A percentile compares a stretch with the other conserved stretches of the same genome.
Evolutionary conservation across 1,140 invertebrate genomes (phyloP).

Genomic region (Ylistrum balloti): DNA sequence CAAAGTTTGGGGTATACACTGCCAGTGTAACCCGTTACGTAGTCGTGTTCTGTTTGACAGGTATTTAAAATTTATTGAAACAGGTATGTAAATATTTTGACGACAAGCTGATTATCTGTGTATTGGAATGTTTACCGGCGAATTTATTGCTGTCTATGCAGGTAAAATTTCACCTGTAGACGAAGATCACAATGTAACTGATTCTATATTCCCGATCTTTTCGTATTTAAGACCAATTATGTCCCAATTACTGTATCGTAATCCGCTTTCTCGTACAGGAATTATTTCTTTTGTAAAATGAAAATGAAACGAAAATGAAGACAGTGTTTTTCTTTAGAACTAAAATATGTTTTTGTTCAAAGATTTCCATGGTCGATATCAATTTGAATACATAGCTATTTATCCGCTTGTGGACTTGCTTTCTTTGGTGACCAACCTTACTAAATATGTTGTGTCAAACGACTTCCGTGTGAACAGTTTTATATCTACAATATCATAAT

Average conservation of each 20-base stretch:
- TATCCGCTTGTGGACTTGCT: neutral
- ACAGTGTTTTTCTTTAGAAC: neutral
- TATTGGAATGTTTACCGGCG: conserved; percentile 4
- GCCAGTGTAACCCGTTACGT: neutral
- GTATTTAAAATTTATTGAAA: conserved; percentile 29
- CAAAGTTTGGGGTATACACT: neutral
- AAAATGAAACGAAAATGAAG: conserved; percentile 35
- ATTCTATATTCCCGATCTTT: neutral
- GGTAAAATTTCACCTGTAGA: neutral
- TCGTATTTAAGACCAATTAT: conserved; percentile 19
- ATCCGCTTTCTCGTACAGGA: neutral
- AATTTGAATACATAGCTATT: neutral
- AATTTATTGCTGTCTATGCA: neutral
- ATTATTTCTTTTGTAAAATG: neutral
- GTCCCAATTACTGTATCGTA: neutral
- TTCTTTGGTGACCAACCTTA: neutral
- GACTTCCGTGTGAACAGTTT: neutral
- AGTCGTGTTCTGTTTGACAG: neutral
- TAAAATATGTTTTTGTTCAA: neutral
- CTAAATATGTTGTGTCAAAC: neutral
- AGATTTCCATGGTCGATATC: conserved; percentile 8
- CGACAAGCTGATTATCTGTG: conserved; percentile 24
- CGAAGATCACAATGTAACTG: neutral
- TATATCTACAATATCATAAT: neutral
- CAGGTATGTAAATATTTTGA: conserved; percentile 35